Percentiles rank a stretch among this genome's conserved stretches.
These are phyloP conservation scores for Caranx ignobilis DNA, from an alignment of 2,113 vertebrate genomes.

Conservation along the genomic window DNA sequence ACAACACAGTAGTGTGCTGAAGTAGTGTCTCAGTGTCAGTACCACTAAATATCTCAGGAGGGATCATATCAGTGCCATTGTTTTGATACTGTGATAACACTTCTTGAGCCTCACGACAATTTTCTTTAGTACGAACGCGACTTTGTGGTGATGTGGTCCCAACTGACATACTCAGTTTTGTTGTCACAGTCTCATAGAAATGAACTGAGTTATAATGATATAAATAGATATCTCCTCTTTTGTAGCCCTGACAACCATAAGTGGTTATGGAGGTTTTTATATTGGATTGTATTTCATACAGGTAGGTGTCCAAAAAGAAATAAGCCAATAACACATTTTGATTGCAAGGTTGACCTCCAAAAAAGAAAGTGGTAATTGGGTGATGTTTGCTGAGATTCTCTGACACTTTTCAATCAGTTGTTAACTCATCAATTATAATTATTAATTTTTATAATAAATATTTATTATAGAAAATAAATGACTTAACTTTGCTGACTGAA, in stretches of 20 bases:
- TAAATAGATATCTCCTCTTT: no score
- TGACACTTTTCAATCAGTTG: background rate
- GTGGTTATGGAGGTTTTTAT: background rate
- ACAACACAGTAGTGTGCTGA: no score
- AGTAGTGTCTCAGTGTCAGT: no score
- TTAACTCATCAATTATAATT: background rate
- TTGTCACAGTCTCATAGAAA: background rate
- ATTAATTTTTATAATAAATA: no score
- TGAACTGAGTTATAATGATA: background rate
- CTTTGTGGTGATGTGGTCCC: conserved; percentile 6
- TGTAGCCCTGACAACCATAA: background rate
- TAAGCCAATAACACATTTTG: background rate
- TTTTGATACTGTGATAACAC: no score
- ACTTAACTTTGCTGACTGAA: background rate
- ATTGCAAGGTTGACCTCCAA: background rate
- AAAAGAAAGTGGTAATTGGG: background rate
- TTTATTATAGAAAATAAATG: background rate
- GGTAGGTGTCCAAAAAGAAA: background rate
- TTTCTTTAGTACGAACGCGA: background rate
- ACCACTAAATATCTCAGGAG: no score
- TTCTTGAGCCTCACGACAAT: background rate
- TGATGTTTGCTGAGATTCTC: background rate
- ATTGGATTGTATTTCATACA: conserved; percentile 19
- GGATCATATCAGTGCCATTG: no score
- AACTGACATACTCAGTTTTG: conserved; percentile 5